Conservation (phyloP, 2,888 invertebrate species). For the Scaptomyza cyrtandrae region DNA sequence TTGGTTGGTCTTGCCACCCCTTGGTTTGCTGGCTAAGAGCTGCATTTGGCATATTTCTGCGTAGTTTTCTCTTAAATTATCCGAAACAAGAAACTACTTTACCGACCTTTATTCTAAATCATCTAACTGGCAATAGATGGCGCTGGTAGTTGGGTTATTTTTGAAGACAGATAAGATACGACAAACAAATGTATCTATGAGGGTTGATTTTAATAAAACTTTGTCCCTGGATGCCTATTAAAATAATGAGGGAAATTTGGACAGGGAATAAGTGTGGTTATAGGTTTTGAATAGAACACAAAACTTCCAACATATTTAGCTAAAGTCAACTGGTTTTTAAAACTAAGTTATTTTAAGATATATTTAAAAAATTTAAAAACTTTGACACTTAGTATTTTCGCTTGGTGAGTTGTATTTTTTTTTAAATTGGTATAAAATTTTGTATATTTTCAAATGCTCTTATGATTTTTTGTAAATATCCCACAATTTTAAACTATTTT, state of each 20-base stretch:
- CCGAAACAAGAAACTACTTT: conserved; percentile 64
- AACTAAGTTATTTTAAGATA: too few relatives aligned
- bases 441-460: too few relatives aligned
- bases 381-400: not conserved
- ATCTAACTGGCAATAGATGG: conserved; percentile 65
- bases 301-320: too few relatives aligned
- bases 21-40: conserved; percentile 42
- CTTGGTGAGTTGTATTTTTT: too few relatives aligned
- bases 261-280: not conserved
- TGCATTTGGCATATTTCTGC: conserved; percentile 33
- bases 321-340: not conserved
- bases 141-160: conserved; percentile 41
- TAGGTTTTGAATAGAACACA: not conserved
- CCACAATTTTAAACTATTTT: too few relatives aligned
- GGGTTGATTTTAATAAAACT: conserved; percentile 18
- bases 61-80: conserved; percentile 73
- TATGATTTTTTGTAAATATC: too few relatives aligned
- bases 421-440: too few relatives aligned
- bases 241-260: conserved; percentile 2
- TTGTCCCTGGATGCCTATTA: not conserved
- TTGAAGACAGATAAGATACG: conserved; percentile 11
- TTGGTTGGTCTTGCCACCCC: conserved; percentile 28
- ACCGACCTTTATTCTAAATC: conserved; percentile 53
- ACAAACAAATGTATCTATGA: not conserved
- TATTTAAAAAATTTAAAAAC: not conserved